Evolutionary conservation across 2,888 invertebrate species (phyloP).

Genomic region (Exocentrus adspersus): DNA sequence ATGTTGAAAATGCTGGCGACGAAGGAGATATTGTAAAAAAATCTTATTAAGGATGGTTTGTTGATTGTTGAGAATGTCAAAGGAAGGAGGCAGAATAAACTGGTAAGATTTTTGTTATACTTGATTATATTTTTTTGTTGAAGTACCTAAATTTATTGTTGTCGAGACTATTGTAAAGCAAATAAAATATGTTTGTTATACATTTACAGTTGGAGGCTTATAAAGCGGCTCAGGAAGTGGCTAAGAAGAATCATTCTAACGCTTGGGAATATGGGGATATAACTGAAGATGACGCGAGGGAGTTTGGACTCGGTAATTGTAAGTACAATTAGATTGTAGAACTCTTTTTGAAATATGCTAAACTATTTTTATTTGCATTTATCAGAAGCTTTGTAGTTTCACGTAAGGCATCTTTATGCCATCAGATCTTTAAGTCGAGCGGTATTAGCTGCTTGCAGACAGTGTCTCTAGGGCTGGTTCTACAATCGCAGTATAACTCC

Average conservation of each 20-base stretch:
- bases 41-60: conserved; percentile 86
- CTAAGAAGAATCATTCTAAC: conserved; percentile 85
- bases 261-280: conserved; percentile 99
- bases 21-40: conserved; percentile 80
- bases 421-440: no score
- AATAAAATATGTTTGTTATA: no score
- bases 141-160: no score
- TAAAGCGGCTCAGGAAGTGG: conserved; percentile 84
- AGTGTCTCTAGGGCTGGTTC: no score
- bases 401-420: no score
- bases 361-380: no score
- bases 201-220: conserved; percentile 84
- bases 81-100: conserved; percentile 81
- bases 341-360: no score
- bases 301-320: conserved; percentile 68
- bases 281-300: conserved; percentile 88
- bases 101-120: conserved; percentile 66
- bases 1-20: conserved; percentile 66
- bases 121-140: conserved; percentile 46
- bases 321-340: no score
- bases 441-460: no score
- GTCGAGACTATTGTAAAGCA: no score
- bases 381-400: no score
- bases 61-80: conserved; percentile 82
- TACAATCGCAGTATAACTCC: no score